phyloP scores from a whole-genome alignment of 2,888 invertebrate species.

The Brachycybe producta region DNA sequence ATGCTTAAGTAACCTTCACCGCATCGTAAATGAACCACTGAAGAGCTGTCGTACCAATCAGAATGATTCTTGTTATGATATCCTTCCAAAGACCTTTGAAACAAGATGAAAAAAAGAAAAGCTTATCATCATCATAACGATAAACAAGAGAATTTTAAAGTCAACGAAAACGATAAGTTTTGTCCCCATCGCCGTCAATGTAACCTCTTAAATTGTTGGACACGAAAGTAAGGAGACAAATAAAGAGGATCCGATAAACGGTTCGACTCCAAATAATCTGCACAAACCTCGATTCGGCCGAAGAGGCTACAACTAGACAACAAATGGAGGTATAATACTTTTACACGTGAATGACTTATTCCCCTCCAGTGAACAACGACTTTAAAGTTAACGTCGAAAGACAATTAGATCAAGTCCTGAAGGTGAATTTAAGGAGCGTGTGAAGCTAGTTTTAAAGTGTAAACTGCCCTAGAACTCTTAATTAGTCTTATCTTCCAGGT shows the following conservation, averaged over 20 bases:
- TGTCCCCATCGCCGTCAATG: constrained; percentile 9
- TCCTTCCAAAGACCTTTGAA: constrained; percentile 69
- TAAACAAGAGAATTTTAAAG: not conserved
- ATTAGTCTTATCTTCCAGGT: not conserved
- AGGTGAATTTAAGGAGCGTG: constrained; percentile 24
- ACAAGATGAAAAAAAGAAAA: not conserved
- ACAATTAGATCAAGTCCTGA: constrained; percentile 23
- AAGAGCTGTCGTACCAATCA: constrained; percentile 87
- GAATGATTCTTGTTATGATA: constrained; percentile 68
- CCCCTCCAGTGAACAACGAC: constrained; percentile 24
- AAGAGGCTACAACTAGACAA: not conserved
- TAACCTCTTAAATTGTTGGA: not conserved
- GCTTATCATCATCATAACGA: not conserved
- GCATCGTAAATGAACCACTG: constrained; percentile 89
- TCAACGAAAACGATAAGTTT: not conserved
- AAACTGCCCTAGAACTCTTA: no score
- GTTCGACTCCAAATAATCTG: not conserved
- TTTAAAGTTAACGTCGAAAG: not conserved
- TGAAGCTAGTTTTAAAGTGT: no score
- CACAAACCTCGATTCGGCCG: not conserved
- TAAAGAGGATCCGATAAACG: not conserved
- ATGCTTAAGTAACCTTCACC: constrained; percentile 73
- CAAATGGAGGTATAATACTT: constrained; percentile 23
- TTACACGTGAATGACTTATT: constrained; percentile 28
- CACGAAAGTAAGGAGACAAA: not conserved